Evolutionary conservation across 37 sponge, comb jelly and placozoan genomes (phyloP).

Genomic region (Dysidea cf. avara): DNA sequence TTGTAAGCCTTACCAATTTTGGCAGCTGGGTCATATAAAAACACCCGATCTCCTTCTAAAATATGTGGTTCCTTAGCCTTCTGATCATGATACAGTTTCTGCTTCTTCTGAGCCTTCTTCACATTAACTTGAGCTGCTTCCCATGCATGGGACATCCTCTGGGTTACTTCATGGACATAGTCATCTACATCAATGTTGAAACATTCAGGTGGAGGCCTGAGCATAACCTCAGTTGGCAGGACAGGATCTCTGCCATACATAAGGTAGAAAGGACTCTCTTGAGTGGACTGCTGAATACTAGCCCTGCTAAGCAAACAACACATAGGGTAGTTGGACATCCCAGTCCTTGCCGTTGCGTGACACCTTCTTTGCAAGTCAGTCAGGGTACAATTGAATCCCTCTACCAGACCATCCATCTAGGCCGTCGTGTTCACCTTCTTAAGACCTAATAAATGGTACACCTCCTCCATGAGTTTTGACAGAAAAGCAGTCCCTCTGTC

Average conservation of each 20-base stretch:
- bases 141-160: conserved; percentile 6
- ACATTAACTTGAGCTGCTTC: neutral
- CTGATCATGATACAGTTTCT: too few species aligned
- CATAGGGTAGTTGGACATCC: conserved; percentile 42
- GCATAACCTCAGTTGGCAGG: conserved; percentile 20
- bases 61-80: neutral
- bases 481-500: conserved; percentile 38
- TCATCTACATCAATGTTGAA: neutral
- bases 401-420: conserved; percentile 43
- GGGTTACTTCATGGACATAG: neutral
- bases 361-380: conserved; percentile 16
- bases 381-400: conserved; percentile 43
- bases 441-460: conserved; percentile 17
- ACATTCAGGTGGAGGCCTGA: conserved; percentile 1
- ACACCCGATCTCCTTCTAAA: conserved; percentile 7
- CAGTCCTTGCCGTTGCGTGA: conserved; percentile 14
- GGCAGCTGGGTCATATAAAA: conserved; percentile 12
- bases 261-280: conserved; percentile 42
- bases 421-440: conserved; percentile 48
- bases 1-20: conserved; percentile 17
- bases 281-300: conserved; percentile 31
- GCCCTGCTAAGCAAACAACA: conserved; percentile 48
- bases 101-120: conserved; percentile 19
- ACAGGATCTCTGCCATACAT: conserved; percentile 42
- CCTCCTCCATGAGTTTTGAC: conserved; percentile 25